These are phyloP conservation scores for Gnatocerus cornutus DNA, from an alignment of 2,888 invertebrate species.

Conservation along the genomic window DNA sequence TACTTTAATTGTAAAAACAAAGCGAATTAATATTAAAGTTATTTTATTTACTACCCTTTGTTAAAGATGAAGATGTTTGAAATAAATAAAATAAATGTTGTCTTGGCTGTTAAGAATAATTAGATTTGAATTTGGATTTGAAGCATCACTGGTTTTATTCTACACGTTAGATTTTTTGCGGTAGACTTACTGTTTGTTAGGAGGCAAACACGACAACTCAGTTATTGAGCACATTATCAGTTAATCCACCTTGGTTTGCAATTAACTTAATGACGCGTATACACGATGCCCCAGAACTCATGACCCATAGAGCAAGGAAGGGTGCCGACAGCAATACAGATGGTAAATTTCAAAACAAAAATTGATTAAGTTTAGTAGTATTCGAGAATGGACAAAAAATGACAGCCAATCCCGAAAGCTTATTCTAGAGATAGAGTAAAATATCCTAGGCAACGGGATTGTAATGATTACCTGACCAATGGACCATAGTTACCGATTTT, in stretches of 20 bases:
- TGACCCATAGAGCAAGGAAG: no score
- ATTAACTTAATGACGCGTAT: slow-evolving; percentile 25
- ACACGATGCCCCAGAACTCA: slow-evolving; percentile 16
- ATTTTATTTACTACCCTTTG: slow-evolving; percentile 29
- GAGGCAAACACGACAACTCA: no score
- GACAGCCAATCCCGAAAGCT: no score
- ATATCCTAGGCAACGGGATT: no score
- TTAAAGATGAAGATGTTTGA: slow-evolving; percentile 21
- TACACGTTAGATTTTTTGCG: slow-evolving; percentile 6
- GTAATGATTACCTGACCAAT: no score
- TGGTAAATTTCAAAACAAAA: no score
- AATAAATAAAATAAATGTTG: slow-evolving; percentile 16
- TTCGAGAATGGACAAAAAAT: no score
- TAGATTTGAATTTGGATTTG: slow-evolving; percentile 21
- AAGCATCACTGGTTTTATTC: slow-evolving; percentile 16
- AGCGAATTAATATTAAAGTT: slow-evolving; percentile 30
- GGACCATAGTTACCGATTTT: no score
- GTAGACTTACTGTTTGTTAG: background rate
- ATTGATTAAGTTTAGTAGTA: no score
- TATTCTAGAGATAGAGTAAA: no score
- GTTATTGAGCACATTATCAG: slow-evolving; percentile 5
- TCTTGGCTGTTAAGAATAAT: slow-evolving; percentile 23
- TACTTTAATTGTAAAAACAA: slow-evolving; percentile 15
- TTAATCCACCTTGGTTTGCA: slow-evolving; percentile 18
- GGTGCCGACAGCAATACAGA: no score